Conservation (phyloP, 2,888 invertebrate genomes). For the Campopleginae sp. region DNA sequence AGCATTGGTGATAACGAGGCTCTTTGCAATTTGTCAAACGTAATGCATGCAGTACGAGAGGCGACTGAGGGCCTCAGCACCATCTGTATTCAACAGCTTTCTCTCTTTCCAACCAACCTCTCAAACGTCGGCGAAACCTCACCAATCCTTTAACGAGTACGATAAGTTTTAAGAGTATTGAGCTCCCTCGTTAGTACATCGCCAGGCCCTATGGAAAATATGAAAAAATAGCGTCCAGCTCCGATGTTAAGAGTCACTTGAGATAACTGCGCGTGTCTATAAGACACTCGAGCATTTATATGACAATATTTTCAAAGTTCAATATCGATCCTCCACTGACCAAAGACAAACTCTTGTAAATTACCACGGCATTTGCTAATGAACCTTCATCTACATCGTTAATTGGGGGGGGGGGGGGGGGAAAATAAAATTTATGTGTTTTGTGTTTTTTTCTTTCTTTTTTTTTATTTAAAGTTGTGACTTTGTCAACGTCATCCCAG, state of each 20-base stretch:
- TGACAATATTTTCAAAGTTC: neutral
- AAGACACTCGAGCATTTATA: neutral
- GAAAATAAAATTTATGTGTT: too few relatives aligned
- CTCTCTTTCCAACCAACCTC: slow-evolving; percentile 30
- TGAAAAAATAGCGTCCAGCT: neutral
- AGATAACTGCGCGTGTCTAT: neutral
- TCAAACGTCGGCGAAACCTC: slow-evolving; percentile 35
- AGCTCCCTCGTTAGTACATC: slow-evolving; percentile 64
- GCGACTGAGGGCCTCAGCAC: slow-evolving; percentile 16
- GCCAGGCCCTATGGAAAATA: slow-evolving; percentile 40
- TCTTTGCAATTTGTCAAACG: neutral
- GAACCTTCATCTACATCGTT: too few relatives aligned
- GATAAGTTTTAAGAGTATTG: slow-evolving; percentile 23
- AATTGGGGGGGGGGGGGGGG: too few relatives aligned
- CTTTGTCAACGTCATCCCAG: neutral
- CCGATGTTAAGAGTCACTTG: neutral
- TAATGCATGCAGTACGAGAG: slow-evolving; percentile 1
- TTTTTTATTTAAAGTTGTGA: neutral
- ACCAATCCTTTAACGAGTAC: slow-evolving; percentile 1
- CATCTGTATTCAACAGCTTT: slow-evolving; percentile 26
- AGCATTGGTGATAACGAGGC: slow-evolving; percentile 46
- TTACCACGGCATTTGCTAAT: neutral
- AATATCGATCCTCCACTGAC: neutral
- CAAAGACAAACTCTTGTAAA: neutral
- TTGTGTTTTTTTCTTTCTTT: too few relatives aligned